Evolutionary conservation across 1,140 invertebrate species (phyloP).

Genomic region (Leptopilina boulardi): DNA sequence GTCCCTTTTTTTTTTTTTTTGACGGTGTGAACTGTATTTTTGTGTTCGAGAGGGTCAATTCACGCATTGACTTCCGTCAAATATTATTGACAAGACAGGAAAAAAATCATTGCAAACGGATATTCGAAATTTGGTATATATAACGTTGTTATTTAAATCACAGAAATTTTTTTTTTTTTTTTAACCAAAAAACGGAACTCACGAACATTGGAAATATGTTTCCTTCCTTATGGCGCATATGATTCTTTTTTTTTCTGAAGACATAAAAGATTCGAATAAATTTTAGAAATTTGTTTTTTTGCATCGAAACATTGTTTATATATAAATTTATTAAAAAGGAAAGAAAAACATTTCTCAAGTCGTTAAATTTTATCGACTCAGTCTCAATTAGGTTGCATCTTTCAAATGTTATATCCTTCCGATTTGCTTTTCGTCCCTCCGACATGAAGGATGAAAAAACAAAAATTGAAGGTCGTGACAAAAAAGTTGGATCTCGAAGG

Average conservation of each 20-base stretch:
- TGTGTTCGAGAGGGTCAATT: background rate
- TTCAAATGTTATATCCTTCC: background rate
- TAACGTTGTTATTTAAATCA: slow-evolving; percentile 13
- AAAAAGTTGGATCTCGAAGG: slow-evolving; percentile 25
- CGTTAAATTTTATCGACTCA: slow-evolving; percentile 8
- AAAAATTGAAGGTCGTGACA: background rate
- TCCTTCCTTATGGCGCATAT: background rate
- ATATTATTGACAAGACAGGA: slow-evolving; percentile 23
- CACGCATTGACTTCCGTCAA: slow-evolving; percentile 20
- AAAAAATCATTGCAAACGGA: slow-evolving; percentile 25
- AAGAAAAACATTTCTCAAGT: background rate
- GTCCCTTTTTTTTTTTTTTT: too few relatives aligned
- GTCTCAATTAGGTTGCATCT: background rate
- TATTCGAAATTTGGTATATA: slow-evolving; percentile 24
- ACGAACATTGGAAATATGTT: background rate
- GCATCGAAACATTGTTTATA: too few relatives aligned
- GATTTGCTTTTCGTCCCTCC: slow-evolving; percentile 16
- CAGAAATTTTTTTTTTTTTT: background rate
- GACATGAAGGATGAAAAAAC: slow-evolving; percentile 8
- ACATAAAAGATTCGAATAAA: too few relatives aligned
- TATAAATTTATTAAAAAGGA: too few relatives aligned
- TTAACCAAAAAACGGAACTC: background rate
- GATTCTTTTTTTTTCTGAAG: background rate
- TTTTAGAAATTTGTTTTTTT: too few relatives aligned
- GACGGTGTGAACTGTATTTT: slow-evolving; percentile 17